Evolutionary conservation across 2,888 invertebrate genomes (phyloP), one percentile per base, ranked within the genome.

Genomic region (Heterodera filipjevi): DNA sequence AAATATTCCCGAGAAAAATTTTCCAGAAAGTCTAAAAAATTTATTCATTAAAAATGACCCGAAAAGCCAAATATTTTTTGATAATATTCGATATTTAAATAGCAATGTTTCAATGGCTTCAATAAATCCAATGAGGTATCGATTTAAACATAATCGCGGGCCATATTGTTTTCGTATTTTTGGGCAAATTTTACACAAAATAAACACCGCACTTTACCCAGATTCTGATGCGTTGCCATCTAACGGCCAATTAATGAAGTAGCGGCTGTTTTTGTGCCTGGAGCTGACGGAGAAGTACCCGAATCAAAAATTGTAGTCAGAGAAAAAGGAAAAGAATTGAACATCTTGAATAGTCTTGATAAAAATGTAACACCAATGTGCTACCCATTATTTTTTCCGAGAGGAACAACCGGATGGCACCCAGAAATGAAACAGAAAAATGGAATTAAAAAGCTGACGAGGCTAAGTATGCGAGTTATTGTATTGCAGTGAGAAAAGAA

Each of bases 331-430:
- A 81, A 83, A 46, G 77, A 68, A 27, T 71, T 90, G 27, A 71
- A 81, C n/a, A 77, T 85, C 6, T 86, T 90, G 8, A 72, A 83
- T 0, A 89, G 90, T 46, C 87, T 87, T 16, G 81, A 83, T 68
- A 30, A 87, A 89, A 66, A 83, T 64, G 88, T 89, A 81, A 90
- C 90, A 84, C 87, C 90, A 5, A 84, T 90, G 33, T 84, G 89
- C 81, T 90, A 91, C 82, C 90, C 89, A 1, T 0, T 90, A 0
- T 86, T 90, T 39, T 90, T 89, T 80, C 83, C 87, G 35, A 27
- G 35, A 12, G 86, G 84, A 33, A 76, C 77, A 27, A 79, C 75
- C 68, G 86, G 87, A 73, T 87, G 82, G 84, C 66, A 80, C n/a
- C 46, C 66, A 12, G 72, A 71, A 44, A 27, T 81, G 76, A 33